Base-by-base conservation (phyloP, 2,888 invertebrate species). In the Alcis repandata region DNA sequence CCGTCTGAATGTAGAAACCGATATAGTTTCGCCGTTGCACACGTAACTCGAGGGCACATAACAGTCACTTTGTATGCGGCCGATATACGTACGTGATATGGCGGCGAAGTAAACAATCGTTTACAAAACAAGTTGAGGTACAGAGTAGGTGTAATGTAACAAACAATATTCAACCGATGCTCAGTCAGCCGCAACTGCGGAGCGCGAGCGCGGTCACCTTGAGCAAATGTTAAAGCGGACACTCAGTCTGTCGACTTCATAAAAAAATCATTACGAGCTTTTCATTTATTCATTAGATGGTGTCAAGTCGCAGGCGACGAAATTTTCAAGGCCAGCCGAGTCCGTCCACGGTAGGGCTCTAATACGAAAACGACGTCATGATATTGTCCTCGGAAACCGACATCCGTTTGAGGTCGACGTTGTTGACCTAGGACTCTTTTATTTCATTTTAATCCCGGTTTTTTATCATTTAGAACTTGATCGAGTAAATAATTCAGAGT, bases 141-240 rank as follows among this genome's bases (percentile, higher is more conserved):
- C 77, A 76, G 71, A 74, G 74, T 83, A 84, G 83, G 81, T 65
- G 65, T 79, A 78, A 79, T 60, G 65, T 65, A 80, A 79, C 76
- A 80, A 80, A 80, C 79, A 79, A 80, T 79, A 80, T 87, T 83
- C 80, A 82, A 85, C 81, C 86, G 86, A 89, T 90, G 91, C 79
- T 89, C 92, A 91, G 86, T 92, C 87, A 92, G 87, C 86, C 91
- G 90, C 87, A 82, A 90, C 91, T 82, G 79, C 49, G 33, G 32
- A 49, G 51, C 36, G 80, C 79, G 83, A 82, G 84, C 84, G 81
- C 89, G 90, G 90, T 92, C 92, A 92, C 92, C 92, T 92, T 92
- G 92, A 87, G 84, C 86, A 85, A 90, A 92, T 92, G 90, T 88
- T 91, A 91, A 90, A 88, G 87, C 89, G 84, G 85, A 89, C 88